Percentiles rank a stretch among this genome's conserved stretches.
Conservation (phyloP, 2,797 vertebrate genomes). For the Gobionotothen gibberifrons region DNA sequence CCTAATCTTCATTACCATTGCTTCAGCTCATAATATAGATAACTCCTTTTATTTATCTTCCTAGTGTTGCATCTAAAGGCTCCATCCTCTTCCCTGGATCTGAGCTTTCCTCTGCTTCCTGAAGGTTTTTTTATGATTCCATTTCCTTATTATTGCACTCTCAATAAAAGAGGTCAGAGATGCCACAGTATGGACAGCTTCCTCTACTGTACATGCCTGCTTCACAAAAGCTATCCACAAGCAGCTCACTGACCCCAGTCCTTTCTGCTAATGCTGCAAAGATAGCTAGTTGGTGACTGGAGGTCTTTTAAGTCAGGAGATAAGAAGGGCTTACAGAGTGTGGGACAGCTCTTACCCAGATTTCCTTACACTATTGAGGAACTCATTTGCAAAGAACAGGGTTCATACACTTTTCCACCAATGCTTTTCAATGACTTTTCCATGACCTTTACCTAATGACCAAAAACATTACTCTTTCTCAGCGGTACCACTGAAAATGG, state of each 20-base stretch:
- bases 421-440: too few species aligned
- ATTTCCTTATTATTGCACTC: constrained; percentile 56
- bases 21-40: constrained; percentile 9
- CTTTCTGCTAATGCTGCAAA: constrained; percentile 32
- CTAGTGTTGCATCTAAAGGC: constrained; percentile 28
- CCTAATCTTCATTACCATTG: constrained; percentile 17
- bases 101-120: constrained; percentile 60
- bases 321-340: constrained; percentile 8
- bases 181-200: constrained; percentile 54
- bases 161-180: constrained; percentile 58
- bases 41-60: constrained; percentile 30
- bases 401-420: too few species aligned
- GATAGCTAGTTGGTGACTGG: constrained; percentile 26
- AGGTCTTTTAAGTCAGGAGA: constrained; percentile 12
- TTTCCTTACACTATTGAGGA: constrained; percentile 7
- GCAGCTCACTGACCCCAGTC: constrained; percentile 49
- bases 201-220: constrained; percentile 52
- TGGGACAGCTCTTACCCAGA: constrained; percentile 5
- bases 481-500: too few species aligned
- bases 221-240: constrained; percentile 45
- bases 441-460: too few species aligned
- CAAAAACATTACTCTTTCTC: too few species aligned
- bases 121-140: constrained; percentile 58
- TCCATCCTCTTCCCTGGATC: constrained; percentile 48
- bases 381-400: constrained; percentile 1